Evolutionary conservation across 1,140 invertebrate species (phyloP), one percentile per base, ranked within the genome.

Genomic region (Drosophila kurseongensis): DNA sequence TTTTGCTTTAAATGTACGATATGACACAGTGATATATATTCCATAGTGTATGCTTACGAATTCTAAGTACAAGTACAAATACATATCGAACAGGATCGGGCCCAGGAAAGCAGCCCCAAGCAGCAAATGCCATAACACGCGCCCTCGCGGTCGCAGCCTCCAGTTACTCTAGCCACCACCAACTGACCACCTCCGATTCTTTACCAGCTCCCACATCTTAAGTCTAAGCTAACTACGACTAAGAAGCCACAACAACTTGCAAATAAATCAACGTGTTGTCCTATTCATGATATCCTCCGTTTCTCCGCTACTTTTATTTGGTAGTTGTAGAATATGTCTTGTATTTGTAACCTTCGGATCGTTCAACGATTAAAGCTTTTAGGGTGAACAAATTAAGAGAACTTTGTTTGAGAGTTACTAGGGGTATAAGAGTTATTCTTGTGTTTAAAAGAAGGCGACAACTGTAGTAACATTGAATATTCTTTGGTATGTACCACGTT

Each of bases 11-110:
- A 90, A 89, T 90, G 81, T 89, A 90, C 85, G 85, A 90, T 90
- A 90, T 90, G 85, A 90, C 84, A 89, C 77, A 89, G 85, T 89
- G 84, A 89, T 89, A 89, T 75, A 75, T 89, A 89, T 84, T 84
- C 63, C 73, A 75, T 89, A 84, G 79, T 76, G 77, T 88, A 89
- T 85, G 58, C 52, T 78, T 75, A 67, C 23, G 48, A 69, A 73
- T 63, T 77, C 72, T 57, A 88, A 89, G 71, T 88, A 88, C 83
- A 88, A 76, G 61, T 82, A 76, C 85, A 83, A 73, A 63, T 73
- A 50, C 71, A 72, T 62, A 75, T 78, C 60, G 76, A 80, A 69
- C 67, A 68, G 57, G 78, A 58, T 68, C 50, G 68, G 73, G 66
- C 45, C 61, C 55, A 57, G 76, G 45, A 74, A 57, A 74, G 57